A percentile compares a stretch with the other conserved stretches of the same genome.
phyloP scores from a whole-genome alignment of 2,888 invertebrate genomes.

The Mechanitis mazaeus region DNA sequence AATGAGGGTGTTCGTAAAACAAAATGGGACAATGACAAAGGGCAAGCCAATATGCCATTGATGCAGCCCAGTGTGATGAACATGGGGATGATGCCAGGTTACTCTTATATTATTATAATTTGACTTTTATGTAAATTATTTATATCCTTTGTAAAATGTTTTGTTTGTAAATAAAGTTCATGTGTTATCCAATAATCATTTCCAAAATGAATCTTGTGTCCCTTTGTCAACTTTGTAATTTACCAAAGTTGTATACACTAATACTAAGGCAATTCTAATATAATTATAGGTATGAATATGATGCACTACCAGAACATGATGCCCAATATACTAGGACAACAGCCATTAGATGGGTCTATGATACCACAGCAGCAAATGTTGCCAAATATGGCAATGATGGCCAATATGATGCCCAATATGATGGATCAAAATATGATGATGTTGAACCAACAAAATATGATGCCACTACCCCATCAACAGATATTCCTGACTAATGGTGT shows the following conservation, averaged over 20 bases:
- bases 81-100: slow-evolving; percentile 45
- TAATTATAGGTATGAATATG: slow-evolving; percentile 35
- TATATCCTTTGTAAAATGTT: too few relatives aligned
- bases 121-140: too few relatives aligned
- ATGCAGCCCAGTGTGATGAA: slow-evolving; percentile 13
- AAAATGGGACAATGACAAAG: slow-evolving; percentile 40
- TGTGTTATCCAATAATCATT: too few relatives aligned
- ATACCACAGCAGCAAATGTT: slow-evolving; percentile 57
- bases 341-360: slow-evolving; percentile 29
- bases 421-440: slow-evolving; percentile 78
- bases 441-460: slow-evolving; percentile 44
- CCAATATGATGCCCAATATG: slow-evolving; percentile 61
- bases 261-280: neutral
- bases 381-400: slow-evolving; percentile 57
- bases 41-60: slow-evolving; percentile 8
- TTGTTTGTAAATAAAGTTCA: too few relatives aligned
- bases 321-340: slow-evolving; percentile 22
- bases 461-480: slow-evolving; percentile 38
- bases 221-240: too few relatives aligned
- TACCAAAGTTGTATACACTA: too few relatives aligned
- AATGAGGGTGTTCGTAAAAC: slow-evolving; percentile 32
- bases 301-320: slow-evolving; percentile 35
- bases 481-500: slow-evolving; percentile 83
- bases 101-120: slow-evolving; percentile 3
- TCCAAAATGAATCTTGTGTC: too few relatives aligned